Conservation (phyloP, 2,888 invertebrate genomes). For the Tiliacea citrago region DNA sequence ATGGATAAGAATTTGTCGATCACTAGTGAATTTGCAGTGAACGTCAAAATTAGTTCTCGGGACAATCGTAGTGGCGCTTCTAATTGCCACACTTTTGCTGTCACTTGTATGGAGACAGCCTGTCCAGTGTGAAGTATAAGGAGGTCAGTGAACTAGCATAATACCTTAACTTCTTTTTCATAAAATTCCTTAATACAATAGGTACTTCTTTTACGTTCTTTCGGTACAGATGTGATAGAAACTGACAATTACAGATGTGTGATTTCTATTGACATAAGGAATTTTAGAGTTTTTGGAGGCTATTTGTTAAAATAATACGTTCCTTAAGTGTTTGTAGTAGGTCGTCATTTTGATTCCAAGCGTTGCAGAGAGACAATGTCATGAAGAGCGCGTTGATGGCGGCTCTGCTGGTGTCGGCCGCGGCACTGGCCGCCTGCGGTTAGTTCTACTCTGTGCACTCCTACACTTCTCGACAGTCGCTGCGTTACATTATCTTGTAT, state of each 20-base stretch:
- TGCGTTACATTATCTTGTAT: neutral
- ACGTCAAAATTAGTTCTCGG: no score
- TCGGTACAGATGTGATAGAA: conserved; percentile 9
- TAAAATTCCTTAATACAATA: neutral
- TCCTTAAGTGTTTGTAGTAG: conserved; percentile 17
- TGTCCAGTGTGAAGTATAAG: no score
- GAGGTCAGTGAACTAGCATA: neutral
- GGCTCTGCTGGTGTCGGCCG: conserved; percentile 53
- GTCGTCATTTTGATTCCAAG: conserved; percentile 31
- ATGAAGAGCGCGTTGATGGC: conserved; percentile 59
- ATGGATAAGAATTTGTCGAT: no score
- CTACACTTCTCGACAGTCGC: neutral
- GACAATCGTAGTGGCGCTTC: no score
- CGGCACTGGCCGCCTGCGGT: conserved; percentile 57
- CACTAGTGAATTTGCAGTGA: no score
- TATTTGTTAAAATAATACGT: conserved; percentile 26
- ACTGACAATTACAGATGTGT: conserved; percentile 24
- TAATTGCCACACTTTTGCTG: no score
- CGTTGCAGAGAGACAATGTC: conserved; percentile 40
- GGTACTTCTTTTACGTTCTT: conserved; percentile 13
- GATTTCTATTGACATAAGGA: conserved; percentile 16
- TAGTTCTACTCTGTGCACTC: neutral
- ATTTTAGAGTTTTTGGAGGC: conserved; percentile 15
- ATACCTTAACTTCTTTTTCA: conserved; percentile 3
- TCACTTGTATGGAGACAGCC: no score